Conservation (phyloP, 2,113 vertebrate species). For the Clinocottus analis region DNA sequence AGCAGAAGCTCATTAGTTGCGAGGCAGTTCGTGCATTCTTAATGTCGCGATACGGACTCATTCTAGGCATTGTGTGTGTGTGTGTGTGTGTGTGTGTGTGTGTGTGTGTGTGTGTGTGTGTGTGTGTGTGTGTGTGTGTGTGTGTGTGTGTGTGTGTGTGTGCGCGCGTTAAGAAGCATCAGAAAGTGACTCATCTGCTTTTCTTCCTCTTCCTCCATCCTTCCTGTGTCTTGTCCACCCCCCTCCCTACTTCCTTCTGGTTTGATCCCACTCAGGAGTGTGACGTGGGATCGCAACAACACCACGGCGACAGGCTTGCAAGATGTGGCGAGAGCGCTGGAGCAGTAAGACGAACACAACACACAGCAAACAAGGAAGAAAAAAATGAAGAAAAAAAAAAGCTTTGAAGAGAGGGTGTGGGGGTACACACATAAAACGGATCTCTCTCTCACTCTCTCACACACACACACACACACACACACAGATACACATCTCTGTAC, state of each 20-base stretch:
- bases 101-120: constrained; percentile 2
- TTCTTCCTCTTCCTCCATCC: neutral
- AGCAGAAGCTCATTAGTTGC: constrained; percentile 56
- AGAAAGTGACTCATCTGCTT: constrained; percentile 24
- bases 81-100: neutral
- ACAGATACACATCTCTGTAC: constrained; percentile 51
- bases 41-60: constrained; percentile 23
- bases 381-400: neutral
- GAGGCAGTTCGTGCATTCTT: constrained; percentile 33
- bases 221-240: constrained; percentile 30
- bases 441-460: constrained; percentile 25
- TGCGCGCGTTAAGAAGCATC: constrained; percentile 8
- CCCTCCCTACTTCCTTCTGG: constrained; percentile 18
- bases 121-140: neutral
- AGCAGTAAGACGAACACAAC: constrained; percentile 86
- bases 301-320: constrained; percentile 90
- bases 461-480: constrained; percentile 21
- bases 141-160: neutral
- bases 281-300: constrained; percentile 92
- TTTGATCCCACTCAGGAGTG: constrained; percentile 83
- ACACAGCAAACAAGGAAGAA: neutral
- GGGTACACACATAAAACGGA: constrained; percentile 32
- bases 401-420: constrained; percentile 30
- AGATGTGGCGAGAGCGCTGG: constrained; percentile 91
- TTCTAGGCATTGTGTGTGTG: neutral